Evolutionary conservation across 2,888 invertebrate genomes (phyloP).

Genomic region (Hirtodrosophila histrioides): DNA sequence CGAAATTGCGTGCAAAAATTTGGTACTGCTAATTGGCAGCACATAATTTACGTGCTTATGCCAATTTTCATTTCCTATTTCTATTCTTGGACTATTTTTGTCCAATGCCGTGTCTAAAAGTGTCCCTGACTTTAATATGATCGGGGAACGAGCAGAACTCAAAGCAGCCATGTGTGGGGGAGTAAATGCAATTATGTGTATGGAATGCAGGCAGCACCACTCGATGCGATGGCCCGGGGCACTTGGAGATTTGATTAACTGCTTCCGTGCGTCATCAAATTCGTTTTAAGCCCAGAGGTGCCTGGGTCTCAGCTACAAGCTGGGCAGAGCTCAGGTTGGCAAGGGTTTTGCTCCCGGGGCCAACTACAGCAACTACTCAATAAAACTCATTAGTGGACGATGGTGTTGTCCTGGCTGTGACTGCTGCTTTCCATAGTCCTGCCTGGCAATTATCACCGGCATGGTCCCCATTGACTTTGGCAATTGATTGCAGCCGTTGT

Average conservation of each 20-base stretch:
- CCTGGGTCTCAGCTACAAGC: conserved; percentile 3
- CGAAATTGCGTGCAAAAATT: conserved; percentile 65
- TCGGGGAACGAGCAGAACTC: not conserved
- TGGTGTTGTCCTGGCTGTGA: conserved; percentile 58
- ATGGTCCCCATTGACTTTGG: conserved; percentile 76
- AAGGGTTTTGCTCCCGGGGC: conserved; percentile 17
- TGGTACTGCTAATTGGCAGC: conserved; percentile 77
- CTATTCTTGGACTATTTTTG: conserved; percentile 50
- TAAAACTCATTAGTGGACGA: conserved; percentile 78
- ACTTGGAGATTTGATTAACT: conserved; percentile 79
- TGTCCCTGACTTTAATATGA: conserved; percentile 9
- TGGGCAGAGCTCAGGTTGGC: not conserved
- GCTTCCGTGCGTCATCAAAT: conserved; percentile 79
- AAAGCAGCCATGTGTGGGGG: conserved; percentile 35
- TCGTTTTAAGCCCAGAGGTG: conserved; percentile 46
- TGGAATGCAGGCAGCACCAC: conserved; percentile 26
- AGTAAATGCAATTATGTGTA: conserved; percentile 67
- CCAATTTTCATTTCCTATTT: conserved; percentile 63
- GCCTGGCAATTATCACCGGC: conserved; percentile 77
- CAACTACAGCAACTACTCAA: conserved; percentile 68
- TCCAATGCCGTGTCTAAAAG: conserved; percentile 16
- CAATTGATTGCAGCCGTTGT: conserved; percentile 77
- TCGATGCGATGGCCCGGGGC: conserved; percentile 40
- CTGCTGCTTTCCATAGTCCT: conserved; percentile 17
- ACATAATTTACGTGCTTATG: conserved; percentile 78